These are phyloP conservation scores for Leptopilina clavipes DNA, from an alignment of 1,140 invertebrate genomes.

Conservation along the genomic window DNA sequence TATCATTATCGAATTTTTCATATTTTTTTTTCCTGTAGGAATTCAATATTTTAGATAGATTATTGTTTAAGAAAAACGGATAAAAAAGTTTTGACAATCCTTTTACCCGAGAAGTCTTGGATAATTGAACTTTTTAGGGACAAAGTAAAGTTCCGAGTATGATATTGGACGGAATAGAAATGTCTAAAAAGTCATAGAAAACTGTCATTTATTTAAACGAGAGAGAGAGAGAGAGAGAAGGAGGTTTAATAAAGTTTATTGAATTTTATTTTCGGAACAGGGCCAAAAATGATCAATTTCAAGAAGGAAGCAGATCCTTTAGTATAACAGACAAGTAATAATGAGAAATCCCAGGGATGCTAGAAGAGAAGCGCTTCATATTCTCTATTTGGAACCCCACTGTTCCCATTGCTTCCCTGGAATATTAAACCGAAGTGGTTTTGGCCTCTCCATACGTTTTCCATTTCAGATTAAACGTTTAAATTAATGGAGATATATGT, in stretches of 20 bases:
- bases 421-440: conserved; percentile 10
- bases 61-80: not conserved
- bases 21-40: not conserved
- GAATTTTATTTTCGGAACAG: conserved; percentile 10
- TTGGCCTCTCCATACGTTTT: conserved; percentile 19
- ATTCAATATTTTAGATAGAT: not conserved
- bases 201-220: not conserved
- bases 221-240: not conserved
- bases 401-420: conserved; percentile 7
- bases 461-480: conserved; percentile 20
- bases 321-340: not conserved
- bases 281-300: conserved; percentile 19
- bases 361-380: not conserved
- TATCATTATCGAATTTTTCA: not conserved
- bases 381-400: conserved; percentile 11
- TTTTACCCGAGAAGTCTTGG: not conserved
- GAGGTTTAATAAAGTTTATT: conserved; percentile 14
- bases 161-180: not conserved
- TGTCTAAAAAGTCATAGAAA: not conserved
- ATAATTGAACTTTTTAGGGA: conserved; percentile 3
- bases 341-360: not conserved
- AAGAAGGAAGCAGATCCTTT: conserved; percentile 7
- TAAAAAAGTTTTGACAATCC: not conserved
- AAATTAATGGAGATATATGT: conserved; percentile 12
- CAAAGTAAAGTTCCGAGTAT: not conserved